These are phyloP conservation scores for Phthorimaea operculella DNA, from an alignment of 1,140 invertebrate genomes.

Conservation along the genomic window DNA sequence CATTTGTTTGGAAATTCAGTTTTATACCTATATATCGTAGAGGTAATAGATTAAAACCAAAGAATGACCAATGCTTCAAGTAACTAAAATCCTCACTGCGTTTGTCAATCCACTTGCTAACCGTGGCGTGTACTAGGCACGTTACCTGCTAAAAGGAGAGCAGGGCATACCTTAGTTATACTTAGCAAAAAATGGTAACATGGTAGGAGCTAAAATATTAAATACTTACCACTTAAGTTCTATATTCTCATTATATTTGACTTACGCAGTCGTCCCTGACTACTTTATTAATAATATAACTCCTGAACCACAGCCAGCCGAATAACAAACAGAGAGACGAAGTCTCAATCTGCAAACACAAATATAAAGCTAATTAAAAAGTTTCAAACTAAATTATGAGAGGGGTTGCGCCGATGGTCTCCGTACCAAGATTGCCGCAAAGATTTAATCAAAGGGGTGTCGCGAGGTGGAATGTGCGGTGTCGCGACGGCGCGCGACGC, in stretches of 20 bases:
- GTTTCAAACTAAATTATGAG: conserved; percentile 67
- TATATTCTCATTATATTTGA: neutral
- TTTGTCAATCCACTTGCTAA: too few relatives aligned
- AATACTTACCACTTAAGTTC: too few relatives aligned
- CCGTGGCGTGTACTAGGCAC: too few relatives aligned
- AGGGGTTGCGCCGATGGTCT: conserved; percentile 56
- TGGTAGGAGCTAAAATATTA: too few relatives aligned
- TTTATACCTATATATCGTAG: too few relatives aligned
- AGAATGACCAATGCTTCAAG: too few relatives aligned
- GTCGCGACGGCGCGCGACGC: conserved; percentile 14
- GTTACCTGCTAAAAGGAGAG: too few relatives aligned
- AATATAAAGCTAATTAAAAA: conserved; percentile 69
- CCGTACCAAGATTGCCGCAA: conserved; percentile 57
- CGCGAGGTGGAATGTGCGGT: conserved; percentile 38
- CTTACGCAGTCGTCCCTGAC: neutral
- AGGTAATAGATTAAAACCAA: too few relatives aligned
- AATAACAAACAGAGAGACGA: conserved; percentile 56
- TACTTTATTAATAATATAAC: conserved; percentile 51
- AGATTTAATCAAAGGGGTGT: conserved; percentile 57
- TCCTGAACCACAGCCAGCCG: conserved; percentile 44
- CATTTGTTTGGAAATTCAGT: too few relatives aligned
- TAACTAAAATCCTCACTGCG: too few relatives aligned
- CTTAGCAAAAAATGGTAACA: too few relatives aligned
- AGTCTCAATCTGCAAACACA: conserved; percentile 67
- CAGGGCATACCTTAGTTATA: too few relatives aligned